phyloP scores from a whole-genome alignment of 2,888 invertebrate genomes.

The Chelonus formosanus region DNA sequence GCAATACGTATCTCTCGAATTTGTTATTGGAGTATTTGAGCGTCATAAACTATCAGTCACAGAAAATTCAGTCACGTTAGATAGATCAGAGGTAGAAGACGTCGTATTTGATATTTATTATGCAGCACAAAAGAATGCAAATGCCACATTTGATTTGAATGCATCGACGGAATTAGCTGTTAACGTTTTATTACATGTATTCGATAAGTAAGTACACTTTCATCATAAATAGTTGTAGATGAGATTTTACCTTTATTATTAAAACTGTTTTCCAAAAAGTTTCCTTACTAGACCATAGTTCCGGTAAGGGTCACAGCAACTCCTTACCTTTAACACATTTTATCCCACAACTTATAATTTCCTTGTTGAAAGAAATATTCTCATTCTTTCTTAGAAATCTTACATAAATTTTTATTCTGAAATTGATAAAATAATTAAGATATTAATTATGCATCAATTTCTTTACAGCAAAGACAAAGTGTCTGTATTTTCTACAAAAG shows the following conservation, averaged over 20 bases:
- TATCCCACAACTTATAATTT: no score
- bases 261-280: no score
- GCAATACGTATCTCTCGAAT: constrained; percentile 67
- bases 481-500: constrained; percentile 75
- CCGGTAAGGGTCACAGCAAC: no score
- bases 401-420: not conserved
- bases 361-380: no score
- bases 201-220: constrained; percentile 70
- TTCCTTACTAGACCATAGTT: no score
- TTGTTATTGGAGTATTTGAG: constrained; percentile 77
- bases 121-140: constrained; percentile 75
- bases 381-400: no score
- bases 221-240: constrained; percentile 8
- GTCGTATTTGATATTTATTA: constrained; percentile 79
- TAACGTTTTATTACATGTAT: constrained; percentile 74
- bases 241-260: no score
- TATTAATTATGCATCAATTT: constrained; percentile 41
- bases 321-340: no score
- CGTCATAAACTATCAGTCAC: constrained; percentile 76
- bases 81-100: constrained; percentile 75
- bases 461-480: constrained; percentile 72
- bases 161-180: constrained; percentile 72
- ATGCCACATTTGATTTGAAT: constrained; percentile 72
- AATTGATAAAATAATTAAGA: not conserved
- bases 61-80: constrained; percentile 74